A percentile compares a stretch with the other conserved stretches of the same genome.
These are phyloP conservation scores for Emydoidea blandingii DNA, from an alignment of 2,797 vertebrate genomes.

Conservation along the genomic window DNA sequence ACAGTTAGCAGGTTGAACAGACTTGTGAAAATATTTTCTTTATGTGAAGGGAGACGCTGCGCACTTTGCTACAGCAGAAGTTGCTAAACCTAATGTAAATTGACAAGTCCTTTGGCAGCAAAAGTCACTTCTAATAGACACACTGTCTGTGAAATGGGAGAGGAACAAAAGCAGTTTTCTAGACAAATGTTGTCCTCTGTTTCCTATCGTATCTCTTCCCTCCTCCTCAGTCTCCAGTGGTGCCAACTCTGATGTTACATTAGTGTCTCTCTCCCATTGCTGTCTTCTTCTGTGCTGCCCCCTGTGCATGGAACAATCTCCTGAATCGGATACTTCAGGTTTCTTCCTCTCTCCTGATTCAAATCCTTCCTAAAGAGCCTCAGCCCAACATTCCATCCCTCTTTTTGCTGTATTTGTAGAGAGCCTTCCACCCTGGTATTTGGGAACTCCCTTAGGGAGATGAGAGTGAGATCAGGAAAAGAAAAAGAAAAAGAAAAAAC, in stretches of 20 bases:
- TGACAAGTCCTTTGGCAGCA: conserved; percentile 79
- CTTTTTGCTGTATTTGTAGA: neutral
- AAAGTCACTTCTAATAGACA: conserved; percentile 76
- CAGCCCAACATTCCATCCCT: neutral
- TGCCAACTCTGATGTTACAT: rapidly evolving
- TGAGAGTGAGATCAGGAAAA: neutral
- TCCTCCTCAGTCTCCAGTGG: neutral
- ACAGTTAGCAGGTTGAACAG: conserved; percentile 77
- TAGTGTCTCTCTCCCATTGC: neutral
- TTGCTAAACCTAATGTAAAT: conserved; percentile 79
- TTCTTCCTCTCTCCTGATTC: neutral
- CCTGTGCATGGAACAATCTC: neutral
- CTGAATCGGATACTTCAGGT: rapidly evolving
- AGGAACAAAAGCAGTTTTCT: conserved; percentile 46
- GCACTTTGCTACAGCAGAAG: conserved; percentile 76
- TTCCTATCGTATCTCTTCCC: neutral
- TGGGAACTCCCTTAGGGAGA: too few relatives aligned
- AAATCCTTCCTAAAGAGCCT: neutral
- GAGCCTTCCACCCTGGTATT: neutral
- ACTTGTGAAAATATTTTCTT: conserved; percentile 80
- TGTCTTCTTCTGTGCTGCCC: neutral
- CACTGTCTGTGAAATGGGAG: conserved; percentile 70
- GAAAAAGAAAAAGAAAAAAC: neutral
- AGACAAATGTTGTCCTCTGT: conserved; percentile 39
- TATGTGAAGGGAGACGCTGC: conserved; percentile 76